Conservation (phyloP, 2,113 vertebrate genomes). For the Heterochromis multidens region DNA sequence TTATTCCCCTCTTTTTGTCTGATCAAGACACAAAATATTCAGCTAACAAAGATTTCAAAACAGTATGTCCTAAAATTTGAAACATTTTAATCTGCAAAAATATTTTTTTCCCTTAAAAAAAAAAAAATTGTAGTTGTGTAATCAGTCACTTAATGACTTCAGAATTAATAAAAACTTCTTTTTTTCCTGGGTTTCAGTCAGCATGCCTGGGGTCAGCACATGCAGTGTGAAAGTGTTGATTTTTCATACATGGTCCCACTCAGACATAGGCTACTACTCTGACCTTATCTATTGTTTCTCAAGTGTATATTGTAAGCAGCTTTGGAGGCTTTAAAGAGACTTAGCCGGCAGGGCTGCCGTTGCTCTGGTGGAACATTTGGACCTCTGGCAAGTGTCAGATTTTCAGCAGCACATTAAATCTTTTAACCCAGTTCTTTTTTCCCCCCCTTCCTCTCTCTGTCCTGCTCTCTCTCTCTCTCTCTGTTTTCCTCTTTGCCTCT, state of each 20-base stretch:
- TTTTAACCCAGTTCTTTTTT: constrained; percentile 61
- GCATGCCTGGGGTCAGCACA: constrained; percentile 13
- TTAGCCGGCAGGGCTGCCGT: constrained; percentile 58
- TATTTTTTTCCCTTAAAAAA: background rate
- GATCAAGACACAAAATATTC: background rate
- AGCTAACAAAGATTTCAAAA: background rate
- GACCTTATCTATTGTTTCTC: constrained; percentile 75
- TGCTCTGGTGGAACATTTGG: constrained; percentile 70
- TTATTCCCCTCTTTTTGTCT: background rate
- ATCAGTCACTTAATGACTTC: background rate
- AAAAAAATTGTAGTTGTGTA: background rate
- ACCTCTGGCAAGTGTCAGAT: constrained; percentile 71
- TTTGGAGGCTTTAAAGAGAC: constrained; percentile 68
- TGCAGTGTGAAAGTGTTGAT: constrained; percentile 36
- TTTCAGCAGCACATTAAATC: constrained; percentile 72
- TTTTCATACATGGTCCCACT: constrained; percentile 51
- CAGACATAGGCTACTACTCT: constrained; percentile 46
- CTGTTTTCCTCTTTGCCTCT: constrained; percentile 1
- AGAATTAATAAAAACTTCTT: background rate
- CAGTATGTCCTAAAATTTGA: background rate
- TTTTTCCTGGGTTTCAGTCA: background rate
- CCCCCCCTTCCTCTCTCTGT: background rate
- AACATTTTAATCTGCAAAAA: background rate
- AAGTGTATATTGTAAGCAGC: constrained; percentile 75
- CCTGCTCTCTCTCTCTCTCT: background rate